Base-by-base conservation (phyloP, 2,797 vertebrate species). In the Ficedula albicollis region DNA sequence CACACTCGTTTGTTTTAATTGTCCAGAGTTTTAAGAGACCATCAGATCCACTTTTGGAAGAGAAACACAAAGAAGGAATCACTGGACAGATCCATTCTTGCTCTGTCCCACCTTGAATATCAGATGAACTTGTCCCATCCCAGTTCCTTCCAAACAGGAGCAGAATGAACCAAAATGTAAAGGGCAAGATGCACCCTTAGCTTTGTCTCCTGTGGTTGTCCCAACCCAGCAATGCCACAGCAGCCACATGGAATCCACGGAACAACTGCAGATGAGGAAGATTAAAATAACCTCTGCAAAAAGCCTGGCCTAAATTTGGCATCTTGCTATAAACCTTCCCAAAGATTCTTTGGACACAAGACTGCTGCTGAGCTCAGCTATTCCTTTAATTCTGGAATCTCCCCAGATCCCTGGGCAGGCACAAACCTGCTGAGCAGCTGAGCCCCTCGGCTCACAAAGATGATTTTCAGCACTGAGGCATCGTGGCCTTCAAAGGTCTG, bases 401-500 rank as follows among this genome's bases (percentile, higher is more conserved):
- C 14, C 59, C 43, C n/a, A 12, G 6, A 26, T 3, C 34, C 60
- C 13, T 15, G 17, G 11, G 32, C 20, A 59, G 43, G 44, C 12
- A 22, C 74, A 69, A 96, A 99, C 99, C 99, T 98, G 81, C 98
- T 99, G 55, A 99, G 98, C 78, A 99, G 97, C 85, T 99, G 99
- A 15, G 99, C 98, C 34, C 99, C 99, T 34, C 98, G 96, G 94
- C 99, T 99, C 64, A 99, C 98, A 48, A 99, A 99, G 94, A 99
- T 93, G 38, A 99, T 97, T 96, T 99, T 99, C 96, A 99, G 96
- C 46, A 99, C 99, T 0, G 99, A 99, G 8, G 99, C 98, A 11
- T 99, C 99, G 0, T 99, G 99, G 9, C 99, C 99, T 95, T 99
- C 99, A 34, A 99, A 99, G 1, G 99, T 99, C 99, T 99, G 92